Base-by-base conservation (phyloP, 1,140 invertebrate species). In the Chionoecetes opilio region DNA sequence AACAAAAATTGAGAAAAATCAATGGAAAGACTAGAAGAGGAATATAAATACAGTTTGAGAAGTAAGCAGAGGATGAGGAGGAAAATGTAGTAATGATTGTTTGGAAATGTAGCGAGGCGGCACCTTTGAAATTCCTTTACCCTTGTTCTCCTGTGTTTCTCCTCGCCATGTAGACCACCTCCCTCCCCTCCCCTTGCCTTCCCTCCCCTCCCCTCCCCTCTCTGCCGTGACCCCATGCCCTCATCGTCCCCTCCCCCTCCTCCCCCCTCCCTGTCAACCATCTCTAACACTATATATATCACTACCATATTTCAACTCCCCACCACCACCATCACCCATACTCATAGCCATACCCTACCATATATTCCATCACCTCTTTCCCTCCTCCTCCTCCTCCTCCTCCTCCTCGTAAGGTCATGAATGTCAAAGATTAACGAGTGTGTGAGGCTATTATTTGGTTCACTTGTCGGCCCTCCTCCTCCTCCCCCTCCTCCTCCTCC, bases 401-500 rank as follows among this genome's bases (percentile, higher is more conserved):
- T 75, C 63, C 63, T 75, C 26, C 63, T 75, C 63, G 21, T 75
- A 17, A n/a, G 63, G 63, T 75, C 63, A 75, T 75, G 21, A 26
- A 26, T n/a, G 63, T 75, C 63, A n/a, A 75, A 75, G 63, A 75
- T 75, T 75, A 75, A 75, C n/a, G 63, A 75, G 9, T 75, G n/a
- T 75, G 63, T 75, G 63, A 75, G 63, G 63, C 63, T 75, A 75
- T 75, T n/a, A 75, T 75, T 75, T 75, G 63, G 21, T 75, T 5
- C 63, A 75, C 63, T 75, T 75, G 63, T 75, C 21, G 63, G 11
- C 63, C 63, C 26, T 75, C 46, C 63, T 75, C 63, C n/a, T 75
- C 63, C 63, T 75, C 63, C 63, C n/a, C 63, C 63, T 75, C 63
- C 63, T 75, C 63, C 63, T 75, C 63, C 63, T 75, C 63, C 53